Evolutionary conservation across 2,888 invertebrate species (phyloP).

Genomic region (Nomada ruficornis): DNA sequence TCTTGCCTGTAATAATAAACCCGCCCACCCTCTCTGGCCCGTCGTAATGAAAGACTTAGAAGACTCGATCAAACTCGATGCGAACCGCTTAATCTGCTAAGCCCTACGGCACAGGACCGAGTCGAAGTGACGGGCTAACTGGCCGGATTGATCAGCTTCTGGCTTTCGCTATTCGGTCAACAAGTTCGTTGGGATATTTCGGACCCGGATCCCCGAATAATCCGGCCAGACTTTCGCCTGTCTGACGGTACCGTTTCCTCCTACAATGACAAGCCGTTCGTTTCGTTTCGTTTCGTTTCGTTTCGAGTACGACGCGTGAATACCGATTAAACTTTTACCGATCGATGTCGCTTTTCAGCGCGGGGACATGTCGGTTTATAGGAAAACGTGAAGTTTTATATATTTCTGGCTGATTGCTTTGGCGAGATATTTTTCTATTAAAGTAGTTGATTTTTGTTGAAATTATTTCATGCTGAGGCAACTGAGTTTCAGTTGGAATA

Average conservation of each 20-base stretch:
- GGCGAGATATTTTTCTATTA: neutral
- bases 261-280: constrained; percentile 18
- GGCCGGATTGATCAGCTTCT: constrained; percentile 69
- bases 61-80: constrained; percentile 83
- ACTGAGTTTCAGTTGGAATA: no score
- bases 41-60: constrained; percentile 84
- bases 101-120: constrained; percentile 77
- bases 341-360: constrained; percentile 21
- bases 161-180: constrained; percentile 73
- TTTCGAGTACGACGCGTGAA: constrained; percentile 50
- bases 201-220: constrained; percentile 71
- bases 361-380: neutral
- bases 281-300: constrained; percentile 38
- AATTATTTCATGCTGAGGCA: no score
- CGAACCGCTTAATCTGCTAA: constrained; percentile 82
- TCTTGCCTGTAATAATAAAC: constrained; percentile 82
- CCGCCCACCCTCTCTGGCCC: constrained; percentile 68
- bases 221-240: constrained; percentile 78
- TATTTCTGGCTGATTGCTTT: neutral
- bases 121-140: constrained; percentile 58
- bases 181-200: constrained; percentile 79
- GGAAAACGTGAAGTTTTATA: neutral
- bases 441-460: no score
- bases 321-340: constrained; percentile 57
- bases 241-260: constrained; percentile 73